A percentile compares a stretch with the other conserved stretches of the same genome.
These are phyloP conservation scores for Volucella inflata DNA, from an alignment of 2,888 invertebrate genomes.

Conservation along the genomic window DNA sequence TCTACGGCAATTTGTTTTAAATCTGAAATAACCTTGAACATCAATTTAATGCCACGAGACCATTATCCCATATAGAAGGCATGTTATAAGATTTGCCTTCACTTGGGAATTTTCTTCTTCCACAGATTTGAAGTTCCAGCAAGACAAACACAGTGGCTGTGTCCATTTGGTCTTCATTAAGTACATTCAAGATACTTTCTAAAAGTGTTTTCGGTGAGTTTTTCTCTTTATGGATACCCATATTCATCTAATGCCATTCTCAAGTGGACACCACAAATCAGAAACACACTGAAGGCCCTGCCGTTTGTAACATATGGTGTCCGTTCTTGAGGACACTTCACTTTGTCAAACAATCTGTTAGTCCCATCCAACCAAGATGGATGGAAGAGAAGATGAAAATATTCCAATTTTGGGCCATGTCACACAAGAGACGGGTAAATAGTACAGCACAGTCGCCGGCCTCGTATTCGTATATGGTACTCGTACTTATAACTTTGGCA, in stretches of 20 bases:
- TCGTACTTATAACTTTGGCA: not conserved
- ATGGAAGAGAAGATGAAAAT: slow-evolving; percentile 45
- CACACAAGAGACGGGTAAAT: slow-evolving; percentile 38
- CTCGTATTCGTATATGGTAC: slow-evolving; percentile 6
- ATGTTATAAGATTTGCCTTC: slow-evolving; percentile 1
- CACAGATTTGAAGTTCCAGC: too few species aligned
- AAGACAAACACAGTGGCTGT: slow-evolving; percentile 14
- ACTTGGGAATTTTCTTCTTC: too few species aligned
- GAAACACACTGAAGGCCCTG: slow-evolving; percentile 12
- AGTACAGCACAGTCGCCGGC: slow-evolving; percentile 16
- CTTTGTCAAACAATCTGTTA: not conserved
- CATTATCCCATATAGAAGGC: slow-evolving; percentile 5
- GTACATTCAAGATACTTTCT: not conserved
- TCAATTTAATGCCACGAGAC: slow-evolving; percentile 23
- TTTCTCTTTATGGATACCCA: slow-evolving; percentile 23
- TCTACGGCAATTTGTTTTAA: slow-evolving; percentile 36
- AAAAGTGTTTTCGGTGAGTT: slow-evolving; percentile 13
- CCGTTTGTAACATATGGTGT: slow-evolving; percentile 47
- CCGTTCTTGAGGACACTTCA: slow-evolving; percentile 37
- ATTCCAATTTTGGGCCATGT: slow-evolving; percentile 58
- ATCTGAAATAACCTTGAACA: slow-evolving; percentile 48
- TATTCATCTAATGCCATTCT: slow-evolving; percentile 36
- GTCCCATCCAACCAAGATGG: not conserved
- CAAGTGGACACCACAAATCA: slow-evolving; percentile 46
- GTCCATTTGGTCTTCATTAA: slow-evolving; percentile 62